These are phyloP conservation scores for Nycteola revayana DNA, from an alignment of 2,888 invertebrate genomes.

Conservation along the genomic window DNA sequence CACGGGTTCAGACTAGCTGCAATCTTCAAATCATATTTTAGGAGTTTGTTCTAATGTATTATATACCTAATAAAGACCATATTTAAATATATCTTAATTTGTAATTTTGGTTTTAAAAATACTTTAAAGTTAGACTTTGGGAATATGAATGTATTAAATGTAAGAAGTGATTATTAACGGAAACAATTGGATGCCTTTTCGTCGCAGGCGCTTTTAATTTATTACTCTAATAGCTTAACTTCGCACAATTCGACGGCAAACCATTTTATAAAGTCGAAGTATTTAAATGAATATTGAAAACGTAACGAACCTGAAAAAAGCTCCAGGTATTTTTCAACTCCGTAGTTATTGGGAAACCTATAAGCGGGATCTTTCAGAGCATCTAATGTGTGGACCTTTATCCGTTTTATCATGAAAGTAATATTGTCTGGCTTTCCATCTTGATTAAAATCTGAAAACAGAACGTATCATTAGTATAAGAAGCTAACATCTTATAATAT, in stretches of 20 bases:
- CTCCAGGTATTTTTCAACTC: constrained; percentile 98
- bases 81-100: too few species aligned
- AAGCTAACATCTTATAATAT: not conserved
- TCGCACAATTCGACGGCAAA: constrained; percentile 30
- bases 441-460: constrained; percentile 92
- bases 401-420: constrained; percentile 97
- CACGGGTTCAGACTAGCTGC: too few species aligned
- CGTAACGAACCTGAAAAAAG: constrained; percentile 91
- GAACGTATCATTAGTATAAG: constrained; percentile 14
- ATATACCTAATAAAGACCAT: too few species aligned
- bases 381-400: constrained; percentile 95
- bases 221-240: constrained; percentile 39
- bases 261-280: constrained; percentile 29
- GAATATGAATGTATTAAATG: too few species aligned
- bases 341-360: constrained; percentile 96
- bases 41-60: too few species aligned
- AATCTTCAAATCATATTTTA: too few species aligned
- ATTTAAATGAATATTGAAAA: constrained; percentile 28
- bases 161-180: constrained; percentile 12
- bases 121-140: too few species aligned
- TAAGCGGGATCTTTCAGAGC: constrained; percentile 93
- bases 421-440: constrained; percentile 96
- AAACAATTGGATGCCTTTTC: constrained; percentile 24
- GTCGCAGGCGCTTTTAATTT: constrained; percentile 34
- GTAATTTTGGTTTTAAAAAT: too few species aligned